Percentiles rank a stretch among this genome's conserved stretches.
phyloP scores from a whole-genome alignment of 2,888 invertebrate species.

The Syrphus vitripennis region DNA sequence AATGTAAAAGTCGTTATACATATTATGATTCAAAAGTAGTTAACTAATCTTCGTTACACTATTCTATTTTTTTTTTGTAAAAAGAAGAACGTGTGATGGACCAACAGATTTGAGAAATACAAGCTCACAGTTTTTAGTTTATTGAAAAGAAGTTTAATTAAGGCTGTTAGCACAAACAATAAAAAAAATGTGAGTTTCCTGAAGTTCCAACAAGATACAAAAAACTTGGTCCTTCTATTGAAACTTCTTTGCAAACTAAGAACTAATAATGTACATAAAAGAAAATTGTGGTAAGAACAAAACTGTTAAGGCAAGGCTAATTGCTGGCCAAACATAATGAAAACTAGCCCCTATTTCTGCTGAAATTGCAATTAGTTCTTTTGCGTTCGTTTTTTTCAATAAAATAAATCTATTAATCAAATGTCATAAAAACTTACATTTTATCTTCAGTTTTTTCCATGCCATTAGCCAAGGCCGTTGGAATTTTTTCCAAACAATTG shows the following conservation, averaged over 20 bases:
- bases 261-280: slow-evolving; percentile 28
- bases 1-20: too few relatives aligned
- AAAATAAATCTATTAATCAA: neutral
- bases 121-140: neutral
- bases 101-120: slow-evolving; percentile 46
- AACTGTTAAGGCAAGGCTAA: slow-evolving; percentile 14
- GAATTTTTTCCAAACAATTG: too few relatives aligned
- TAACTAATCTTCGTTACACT: too few relatives aligned
- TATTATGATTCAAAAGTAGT: too few relatives aligned
- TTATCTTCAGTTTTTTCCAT: slow-evolving; percentile 97
- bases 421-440: slow-evolving; percentile 84
- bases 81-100: slow-evolving; percentile 46
- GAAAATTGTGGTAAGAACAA: slow-evolving; percentile 35
- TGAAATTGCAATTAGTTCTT: slow-evolving; percentile 82
- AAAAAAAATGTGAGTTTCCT: slow-evolving; percentile 25
- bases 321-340: slow-evolving; percentile 55
- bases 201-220: slow-evolving; percentile 13
- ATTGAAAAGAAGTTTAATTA: neutral
- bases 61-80: slow-evolving; percentile 58
- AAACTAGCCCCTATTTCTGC: slow-evolving; percentile 36
- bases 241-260: neutral
- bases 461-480: slow-evolving; percentile 98
- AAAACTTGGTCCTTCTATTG: neutral
- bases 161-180: slow-evolving; percentile 11
- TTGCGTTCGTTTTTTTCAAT: slow-evolving; percentile 83